A percentile compares a stretch with the other conserved stretches of the same genome.
phyloP scores from a whole-genome alignment of 2,888 invertebrate genomes.

The Griposia aprilina region DNA sequence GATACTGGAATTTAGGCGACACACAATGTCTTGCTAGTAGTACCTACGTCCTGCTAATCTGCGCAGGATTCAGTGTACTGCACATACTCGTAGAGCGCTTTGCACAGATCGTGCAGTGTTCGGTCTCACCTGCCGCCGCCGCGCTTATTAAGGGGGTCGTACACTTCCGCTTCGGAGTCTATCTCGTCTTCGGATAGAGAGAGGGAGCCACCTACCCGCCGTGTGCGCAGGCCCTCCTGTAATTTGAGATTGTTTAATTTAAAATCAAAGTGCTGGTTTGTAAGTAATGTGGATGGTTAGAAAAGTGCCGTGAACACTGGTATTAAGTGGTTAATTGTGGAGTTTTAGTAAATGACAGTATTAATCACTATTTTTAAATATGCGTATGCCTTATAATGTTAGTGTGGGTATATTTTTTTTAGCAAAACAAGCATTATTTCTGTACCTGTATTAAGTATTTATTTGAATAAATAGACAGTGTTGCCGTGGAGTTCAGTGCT shows the following conservation, averaged over 20 bases:
- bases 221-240: conserved; percentile 90
- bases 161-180: conserved; percentile 92
- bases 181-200: conserved; percentile 96
- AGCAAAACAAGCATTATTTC: neutral
- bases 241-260: neutral
- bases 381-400: neutral
- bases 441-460: neutral
- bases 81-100: conserved; percentile 83
- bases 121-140: conserved; percentile 87
- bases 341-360: neutral
- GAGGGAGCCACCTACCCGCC: conserved; percentile 94
- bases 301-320: neutral
- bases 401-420: neutral
- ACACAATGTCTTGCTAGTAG: conserved; percentile 21
- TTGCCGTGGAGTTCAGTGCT: neutral
- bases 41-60: conserved; percentile 45
- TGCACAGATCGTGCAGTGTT: conserved; percentile 88
- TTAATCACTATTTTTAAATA: neutral
- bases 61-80: conserved; percentile 64
- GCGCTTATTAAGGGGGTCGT: conserved; percentile 86
- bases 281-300: neutral
- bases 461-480: neutral
- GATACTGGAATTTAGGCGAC: conserved; percentile 22
- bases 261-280: neutral
- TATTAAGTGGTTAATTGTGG: neutral